Conservation (phyloP, 2,888 invertebrate species). For the Willowsia nigromaculata region DNA sequence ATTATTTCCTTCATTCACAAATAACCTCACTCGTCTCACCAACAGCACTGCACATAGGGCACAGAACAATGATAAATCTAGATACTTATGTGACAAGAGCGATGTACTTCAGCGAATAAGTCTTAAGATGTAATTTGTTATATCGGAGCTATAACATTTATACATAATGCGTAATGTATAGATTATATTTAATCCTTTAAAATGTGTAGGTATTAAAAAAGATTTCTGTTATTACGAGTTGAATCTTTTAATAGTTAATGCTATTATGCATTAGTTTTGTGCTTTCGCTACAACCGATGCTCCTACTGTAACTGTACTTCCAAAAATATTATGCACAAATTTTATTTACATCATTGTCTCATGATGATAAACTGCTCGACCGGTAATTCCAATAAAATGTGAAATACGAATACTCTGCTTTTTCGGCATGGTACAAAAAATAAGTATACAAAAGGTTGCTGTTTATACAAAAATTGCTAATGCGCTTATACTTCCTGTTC, state of each 20-base stretch:
- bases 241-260: conserved; percentile 8
- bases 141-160: too few species aligned
- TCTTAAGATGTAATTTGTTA: not conserved
- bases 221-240: not conserved
- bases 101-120: not conserved
- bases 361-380: conserved; percentile 5
- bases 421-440: not conserved
- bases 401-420: not conserved
- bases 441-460: not conserved
- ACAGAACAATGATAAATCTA: conserved; percentile 3
- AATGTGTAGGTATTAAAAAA: not conserved
- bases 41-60: not conserved
- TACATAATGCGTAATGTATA: too few species aligned
- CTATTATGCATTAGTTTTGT: not conserved
- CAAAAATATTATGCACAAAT: not conserved
- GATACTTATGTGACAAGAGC: not conserved
- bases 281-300: not conserved
- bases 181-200: not conserved
- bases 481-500: not conserved
- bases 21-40: not conserved
- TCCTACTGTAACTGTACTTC: too few species aligned
- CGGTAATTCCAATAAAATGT: not conserved
- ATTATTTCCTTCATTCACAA: conserved; percentile 15
- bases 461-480: not conserved
- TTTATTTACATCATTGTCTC: not conserved